Base-by-base conservation (phyloP, 2,888 invertebrate genomes). In the Nymphalis urticae region DNA sequence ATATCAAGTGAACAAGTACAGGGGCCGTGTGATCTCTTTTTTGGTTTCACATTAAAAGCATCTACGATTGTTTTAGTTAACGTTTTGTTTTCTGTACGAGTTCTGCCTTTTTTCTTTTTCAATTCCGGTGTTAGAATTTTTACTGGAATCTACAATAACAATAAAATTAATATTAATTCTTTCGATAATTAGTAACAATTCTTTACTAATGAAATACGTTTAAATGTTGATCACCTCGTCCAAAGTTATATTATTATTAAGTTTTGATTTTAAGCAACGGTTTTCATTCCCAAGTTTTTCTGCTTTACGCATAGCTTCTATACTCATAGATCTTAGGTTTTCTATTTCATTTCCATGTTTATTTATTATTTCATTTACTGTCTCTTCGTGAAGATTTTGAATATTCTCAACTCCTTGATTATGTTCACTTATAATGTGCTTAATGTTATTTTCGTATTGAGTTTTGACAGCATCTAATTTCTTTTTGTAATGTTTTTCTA, bases 401-500 rank as follows among this genome's bases (percentile, higher is more conserved):
- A 94, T 87, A 73, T 88, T 93, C 73, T 86, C 87, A 5, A 94
- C 93, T n/a, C 94, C 93, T 72, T 89, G 87, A 76, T 93, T 92
- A 73, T 94, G 93, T 76, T 93, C 91, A 66, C 91, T 92, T 32
- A 93, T 84, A 66, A 94, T 87, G 71, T 85, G 90, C 75, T 92
- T 92, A 60, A 94, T 89, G 64, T 94, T 93, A 73, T 81, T 86
- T 48, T 94, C 94, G 73, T 94, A 94, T 76, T 94, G 94, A 19
- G 83, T 75, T 83, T 94, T 94, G 54, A 94, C 83, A 6, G 87
- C 87, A 60, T 90, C 86, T 47, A 90, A 82, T 81, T 87, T 91
- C 72, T 84, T 87, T 72, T 87, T 88, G 66, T 87, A 88, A 74
- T 89, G 85, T 70, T 79, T 86, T 77, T 92, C 87, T 58, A 85